Conservation (phyloP, 2,888 invertebrate species). For the Myopa testacea region DNA sequence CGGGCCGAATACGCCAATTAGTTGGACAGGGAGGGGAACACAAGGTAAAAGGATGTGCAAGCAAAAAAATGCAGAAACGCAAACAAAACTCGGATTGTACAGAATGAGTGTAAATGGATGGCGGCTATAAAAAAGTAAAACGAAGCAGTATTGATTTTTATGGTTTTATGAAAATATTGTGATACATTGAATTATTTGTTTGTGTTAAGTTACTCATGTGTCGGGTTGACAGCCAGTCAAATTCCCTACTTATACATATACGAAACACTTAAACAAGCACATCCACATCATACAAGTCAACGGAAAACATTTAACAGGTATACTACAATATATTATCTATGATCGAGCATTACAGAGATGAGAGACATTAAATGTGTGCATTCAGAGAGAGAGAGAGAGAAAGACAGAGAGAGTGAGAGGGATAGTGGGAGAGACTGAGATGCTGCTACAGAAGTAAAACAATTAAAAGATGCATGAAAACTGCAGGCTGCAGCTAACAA, state of each 20-base stretch:
- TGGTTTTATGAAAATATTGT: slow-evolving; percentile 38
- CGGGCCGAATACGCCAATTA: slow-evolving; percentile 61
- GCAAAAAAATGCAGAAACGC: not conserved
- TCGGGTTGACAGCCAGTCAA: not conserved
- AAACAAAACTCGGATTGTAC: not conserved
- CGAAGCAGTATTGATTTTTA: slow-evolving; percentile 32
- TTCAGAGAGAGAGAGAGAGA: not conserved
- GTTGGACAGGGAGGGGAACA: slow-evolving; percentile 46
- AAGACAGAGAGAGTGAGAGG: no score
- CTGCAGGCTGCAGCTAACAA: no score
- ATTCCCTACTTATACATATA: not conserved
- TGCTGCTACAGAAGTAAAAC: no score
- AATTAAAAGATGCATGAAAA: no score
- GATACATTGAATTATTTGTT: slow-evolving; percentile 22
- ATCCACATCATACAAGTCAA: no score
- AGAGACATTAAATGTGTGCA: not conserved
- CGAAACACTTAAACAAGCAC: no score
- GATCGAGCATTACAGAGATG: not conserved
- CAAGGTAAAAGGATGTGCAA: not conserved
- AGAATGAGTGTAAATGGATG: not conserved
- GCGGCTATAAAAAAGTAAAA: slow-evolving; percentile 34
- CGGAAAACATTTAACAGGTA: no score
- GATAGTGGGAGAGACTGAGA: no score
- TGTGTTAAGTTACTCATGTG: not conserved
- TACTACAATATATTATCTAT: not conserved